These are phyloP conservation scores for Galerucella calmariensis DNA, from an alignment of 2,888 invertebrate genomes.

Conservation along the genomic window DNA sequence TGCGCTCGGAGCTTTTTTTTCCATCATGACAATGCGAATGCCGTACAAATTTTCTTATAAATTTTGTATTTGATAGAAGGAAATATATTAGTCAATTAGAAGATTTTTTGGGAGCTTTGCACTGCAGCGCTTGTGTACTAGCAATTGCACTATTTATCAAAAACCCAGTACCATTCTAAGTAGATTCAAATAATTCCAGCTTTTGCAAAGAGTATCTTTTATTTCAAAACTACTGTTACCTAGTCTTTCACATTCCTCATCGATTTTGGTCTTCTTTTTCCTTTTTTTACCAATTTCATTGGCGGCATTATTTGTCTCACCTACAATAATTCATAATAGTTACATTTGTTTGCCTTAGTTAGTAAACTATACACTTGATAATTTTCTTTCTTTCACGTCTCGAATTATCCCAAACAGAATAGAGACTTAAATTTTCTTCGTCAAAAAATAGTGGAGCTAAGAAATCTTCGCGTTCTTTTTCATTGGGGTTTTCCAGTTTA, in stretches of 20 bases:
- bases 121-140: too few relatives aligned
- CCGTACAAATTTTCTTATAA: too few relatives aligned
- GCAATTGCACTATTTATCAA: too few relatives aligned
- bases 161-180: too few relatives aligned
- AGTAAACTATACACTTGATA: constrained; percentile 40
- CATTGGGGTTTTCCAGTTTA: constrained; percentile 58
- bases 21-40: too few relatives aligned
- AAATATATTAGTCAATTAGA: too few relatives aligned
- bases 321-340: constrained; percentile 20
- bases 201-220: background rate
- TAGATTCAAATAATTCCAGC: too few relatives aligned
- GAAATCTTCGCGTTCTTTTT: constrained; percentile 58
- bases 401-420: constrained; percentile 45
- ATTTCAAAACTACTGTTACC: constrained; percentile 3
- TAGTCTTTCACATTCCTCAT: constrained; percentile 18
- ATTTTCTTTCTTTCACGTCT: constrained; percentile 27
- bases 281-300: constrained; percentile 15
- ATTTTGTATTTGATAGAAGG: too few relatives aligned
- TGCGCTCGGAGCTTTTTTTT: too few relatives aligned
- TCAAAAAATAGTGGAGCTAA: constrained; percentile 60
- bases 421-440: constrained; percentile 48
- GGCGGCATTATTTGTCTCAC: constrained; percentile 8
- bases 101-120: too few relatives aligned
- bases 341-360: background rate
- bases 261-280: constrained; percentile 27